A percentile compares a stretch with the other conserved stretches of the same genome.
Conservation (phyloP, 2,797 vertebrate species). For the Enteromius viviparus region DNA sequence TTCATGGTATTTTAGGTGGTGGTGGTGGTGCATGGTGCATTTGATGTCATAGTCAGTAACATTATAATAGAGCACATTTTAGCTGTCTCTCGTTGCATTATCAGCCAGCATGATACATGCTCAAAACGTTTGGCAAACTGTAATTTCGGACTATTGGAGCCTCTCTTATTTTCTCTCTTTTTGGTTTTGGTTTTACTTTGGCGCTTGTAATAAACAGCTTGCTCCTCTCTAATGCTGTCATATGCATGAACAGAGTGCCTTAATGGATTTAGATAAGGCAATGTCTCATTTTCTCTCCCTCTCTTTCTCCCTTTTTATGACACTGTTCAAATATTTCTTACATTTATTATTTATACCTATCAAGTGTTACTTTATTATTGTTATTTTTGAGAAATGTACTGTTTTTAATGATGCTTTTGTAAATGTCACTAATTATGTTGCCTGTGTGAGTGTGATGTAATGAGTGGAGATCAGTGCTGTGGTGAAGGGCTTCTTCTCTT, state of each 20-base stretch:
- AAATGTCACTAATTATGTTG: conserved; percentile 71
- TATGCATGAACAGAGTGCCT: conserved; percentile 49
- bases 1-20: conserved; percentile 3
- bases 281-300: background rate
- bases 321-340: conserved; percentile 18
- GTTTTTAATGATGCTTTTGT: conserved; percentile 52
- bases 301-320: background rate
- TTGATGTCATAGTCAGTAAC: background rate
- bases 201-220: background rate
- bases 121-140: background rate
- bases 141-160: background rate
- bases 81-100: background rate
- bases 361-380: background rate
- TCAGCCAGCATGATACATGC: conserved; percentile 14
- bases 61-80: background rate
- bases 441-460: conserved; percentile 70
- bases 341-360: background rate
- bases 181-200: background rate
- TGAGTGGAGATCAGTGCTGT: conserved; percentile 70
- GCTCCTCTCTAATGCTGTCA: background rate
- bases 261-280: conserved; percentile 28
- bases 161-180: background rate
- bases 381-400: background rate
- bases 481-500: conserved; percentile 59
- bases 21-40: conserved; percentile 5